These are phyloP conservation scores for Tachysurus vachellii DNA, from an alignment of 2,113 vertebrate species.

Conservation along the genomic window DNA sequence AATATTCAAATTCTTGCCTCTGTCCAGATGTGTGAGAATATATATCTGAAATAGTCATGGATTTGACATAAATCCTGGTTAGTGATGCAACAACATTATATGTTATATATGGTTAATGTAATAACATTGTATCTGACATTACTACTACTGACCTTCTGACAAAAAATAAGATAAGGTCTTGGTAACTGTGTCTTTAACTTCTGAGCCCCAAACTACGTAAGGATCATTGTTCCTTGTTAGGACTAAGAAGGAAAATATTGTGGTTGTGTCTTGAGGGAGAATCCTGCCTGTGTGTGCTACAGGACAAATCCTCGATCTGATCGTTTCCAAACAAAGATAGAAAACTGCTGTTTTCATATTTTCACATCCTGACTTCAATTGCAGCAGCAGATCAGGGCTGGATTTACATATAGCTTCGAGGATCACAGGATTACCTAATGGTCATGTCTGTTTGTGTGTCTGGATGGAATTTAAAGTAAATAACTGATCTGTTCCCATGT, in stretches of 20 bases:
- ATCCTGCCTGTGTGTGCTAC: neutral
- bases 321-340: neutral
- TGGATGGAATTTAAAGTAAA: neutral
- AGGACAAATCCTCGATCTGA: neutral
- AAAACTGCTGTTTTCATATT: neutral
- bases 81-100: neutral
- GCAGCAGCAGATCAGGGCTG: neutral
- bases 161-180: neutral
- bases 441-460: neutral
- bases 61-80: neutral
- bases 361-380: slow-evolving; percentile 6
- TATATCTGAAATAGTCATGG: neutral
- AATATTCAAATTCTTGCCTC: neutral
- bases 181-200: neutral
- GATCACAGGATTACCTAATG: neutral
- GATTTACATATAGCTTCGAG: neutral
- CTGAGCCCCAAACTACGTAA: neutral
- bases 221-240: neutral
- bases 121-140: neutral
- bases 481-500: neutral
- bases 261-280: neutral
- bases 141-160: neutral
- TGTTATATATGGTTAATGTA: neutral
- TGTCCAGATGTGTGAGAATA: neutral
- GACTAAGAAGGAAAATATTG: neutral